Evolutionary conservation across 2,113 vertebrate species (phyloP).

Genomic region (Hiodon alosoides): DNA sequence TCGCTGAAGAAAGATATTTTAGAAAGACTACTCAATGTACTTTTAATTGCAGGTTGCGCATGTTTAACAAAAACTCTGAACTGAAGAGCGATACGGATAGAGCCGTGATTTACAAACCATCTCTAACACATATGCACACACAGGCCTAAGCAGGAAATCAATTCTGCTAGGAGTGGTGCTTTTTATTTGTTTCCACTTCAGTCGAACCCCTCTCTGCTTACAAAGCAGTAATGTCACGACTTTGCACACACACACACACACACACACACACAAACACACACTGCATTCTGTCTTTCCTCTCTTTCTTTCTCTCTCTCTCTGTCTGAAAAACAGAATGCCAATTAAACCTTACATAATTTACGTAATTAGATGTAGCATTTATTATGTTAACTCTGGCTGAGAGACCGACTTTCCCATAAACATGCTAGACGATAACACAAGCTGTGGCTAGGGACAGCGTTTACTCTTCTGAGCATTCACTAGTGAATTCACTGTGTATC

Average conservation of each 20-base stretch:
- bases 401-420: not conserved
- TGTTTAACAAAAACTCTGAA: not conserved
- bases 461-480: not conserved
- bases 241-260: not conserved
- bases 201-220: too few relatives aligned
- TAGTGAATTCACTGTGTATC: constrained; percentile 1
- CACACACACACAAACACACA: constrained; percentile 13
- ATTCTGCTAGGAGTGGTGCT: too few relatives aligned
- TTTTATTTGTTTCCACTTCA: too few relatives aligned
- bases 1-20: not conserved
- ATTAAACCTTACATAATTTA: constrained; percentile 25
- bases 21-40: too few relatives aligned
- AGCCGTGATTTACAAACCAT: not conserved
- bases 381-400: constrained; percentile 20
- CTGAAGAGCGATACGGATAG: too few relatives aligned
- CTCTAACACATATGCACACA: not conserved
- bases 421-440: not conserved
- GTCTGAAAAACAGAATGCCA: constrained; percentile 27
- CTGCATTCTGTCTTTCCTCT: not conserved
- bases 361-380: constrained; percentile 25
- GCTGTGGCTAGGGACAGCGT: constrained; percentile 5
- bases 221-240: too few relatives aligned
- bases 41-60: not conserved
- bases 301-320: constrained; percentile 4
- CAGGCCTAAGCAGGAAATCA: not conserved